These are phyloP conservation scores for Cynaeus angustus DNA, from an alignment of 2,888 invertebrate species.

Conservation along the genomic window DNA sequence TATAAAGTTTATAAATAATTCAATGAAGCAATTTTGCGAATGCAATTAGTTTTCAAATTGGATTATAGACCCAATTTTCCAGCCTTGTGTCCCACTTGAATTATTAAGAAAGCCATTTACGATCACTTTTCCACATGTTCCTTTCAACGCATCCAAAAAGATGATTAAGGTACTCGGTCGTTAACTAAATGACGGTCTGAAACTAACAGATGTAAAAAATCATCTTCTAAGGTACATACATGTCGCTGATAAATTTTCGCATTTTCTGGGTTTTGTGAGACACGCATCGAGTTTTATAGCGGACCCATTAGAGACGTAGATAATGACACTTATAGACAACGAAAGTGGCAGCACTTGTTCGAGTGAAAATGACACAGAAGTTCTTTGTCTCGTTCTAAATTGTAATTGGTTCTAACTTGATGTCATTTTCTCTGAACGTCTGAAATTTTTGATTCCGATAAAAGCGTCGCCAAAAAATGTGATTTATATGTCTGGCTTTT, in stretches of 20 bases:
- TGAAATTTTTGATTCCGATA: slow-evolving; percentile 12
- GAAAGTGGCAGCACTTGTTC: too few species aligned
- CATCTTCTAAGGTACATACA: too few species aligned
- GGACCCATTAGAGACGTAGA: too few species aligned
- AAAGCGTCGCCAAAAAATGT: slow-evolving; percentile 20
- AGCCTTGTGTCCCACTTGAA: slow-evolving; percentile 64
- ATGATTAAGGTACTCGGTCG: slow-evolving; percentile 29
- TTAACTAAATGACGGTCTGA: slow-evolving; percentile 37
- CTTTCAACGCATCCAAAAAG: slow-evolving; percentile 26
- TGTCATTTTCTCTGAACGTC: too few species aligned
- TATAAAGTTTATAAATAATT: slow-evolving; percentile 26
- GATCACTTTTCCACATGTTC: slow-evolving; percentile 17
- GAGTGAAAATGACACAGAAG: too few species aligned
- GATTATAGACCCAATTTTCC: slow-evolving; percentile 67
- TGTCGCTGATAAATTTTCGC: too few species aligned
- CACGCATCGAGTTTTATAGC: too few species aligned
- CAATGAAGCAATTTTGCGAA: slow-evolving; percentile 29
- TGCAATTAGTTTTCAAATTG: slow-evolving; percentile 69
- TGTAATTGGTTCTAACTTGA: too few species aligned
- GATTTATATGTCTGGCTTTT: slow-evolving; percentile 33
- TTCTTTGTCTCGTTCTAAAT: too few species aligned
- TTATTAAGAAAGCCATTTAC: slow-evolving; percentile 39
- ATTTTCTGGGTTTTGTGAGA: too few species aligned
- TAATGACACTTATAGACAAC: too few species aligned
- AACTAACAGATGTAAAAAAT: slow-evolving; percentile 47